phyloP scores from a whole-genome alignment of 2,797 vertebrate genomes.

The Amphiprion clarkii region DNA sequence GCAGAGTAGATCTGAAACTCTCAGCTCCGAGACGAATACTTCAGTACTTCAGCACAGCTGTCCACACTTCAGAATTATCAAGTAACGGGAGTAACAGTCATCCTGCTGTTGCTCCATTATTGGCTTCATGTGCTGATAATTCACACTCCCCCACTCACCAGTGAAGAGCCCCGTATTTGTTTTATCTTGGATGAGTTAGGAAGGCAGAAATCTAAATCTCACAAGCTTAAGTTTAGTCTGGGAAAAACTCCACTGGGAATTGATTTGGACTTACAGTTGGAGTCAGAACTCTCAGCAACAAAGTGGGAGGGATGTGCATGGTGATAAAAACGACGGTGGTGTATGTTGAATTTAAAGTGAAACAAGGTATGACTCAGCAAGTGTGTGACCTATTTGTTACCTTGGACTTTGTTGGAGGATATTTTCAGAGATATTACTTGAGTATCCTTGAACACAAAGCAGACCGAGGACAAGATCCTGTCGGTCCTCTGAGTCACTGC shows the following conservation, averaged over 20 bases:
- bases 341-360: conserved; percentile 14
- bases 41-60: conserved; percentile 23
- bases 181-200: conserved; percentile 36
- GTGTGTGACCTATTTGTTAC: neutral
- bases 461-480: neutral
- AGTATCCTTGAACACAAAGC: neutral
- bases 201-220: conserved; percentile 28
- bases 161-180: conserved; percentile 31
- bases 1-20: conserved; percentile 1
- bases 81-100: neutral
- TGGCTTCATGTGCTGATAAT: conserved; percentile 18
- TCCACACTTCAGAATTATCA: conserved; percentile 28
- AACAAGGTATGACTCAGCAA: conserved; percentile 11
- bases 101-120: conserved; percentile 18
- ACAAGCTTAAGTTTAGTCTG: conserved; percentile 55
- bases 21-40: conserved; percentile 16
- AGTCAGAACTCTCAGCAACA: conserved; percentile 47
- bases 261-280: conserved; percentile 24
- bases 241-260: conserved; percentile 47
- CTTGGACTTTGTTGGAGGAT: neutral
- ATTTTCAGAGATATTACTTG: neutral
- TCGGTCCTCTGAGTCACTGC: conserved; percentile 24
- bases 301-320: conserved; percentile 24
- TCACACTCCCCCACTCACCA: conserved; percentile 4
- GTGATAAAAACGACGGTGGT: conserved; percentile 6